Percentiles rank a stretch among this genome's conserved stretches.
Conservation (phyloP, 2,888 invertebrate species). For the Pocota personata region DNA sequence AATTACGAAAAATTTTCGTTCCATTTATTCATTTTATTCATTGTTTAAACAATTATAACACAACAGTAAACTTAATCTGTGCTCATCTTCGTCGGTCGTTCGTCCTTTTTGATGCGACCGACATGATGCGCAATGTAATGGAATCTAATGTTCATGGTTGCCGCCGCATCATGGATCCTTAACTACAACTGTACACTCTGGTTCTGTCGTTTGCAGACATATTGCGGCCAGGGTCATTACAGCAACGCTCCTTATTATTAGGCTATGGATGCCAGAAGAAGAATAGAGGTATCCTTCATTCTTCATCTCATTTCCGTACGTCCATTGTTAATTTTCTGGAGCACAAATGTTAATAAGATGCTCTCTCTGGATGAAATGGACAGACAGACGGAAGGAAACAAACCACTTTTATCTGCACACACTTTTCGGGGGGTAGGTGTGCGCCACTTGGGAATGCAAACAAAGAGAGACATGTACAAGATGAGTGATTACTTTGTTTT, state of each 20-base stretch:
- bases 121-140: slow-evolving; percentile 42
- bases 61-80: slow-evolving; percentile 73
- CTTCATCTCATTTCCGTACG: slow-evolving; percentile 71
- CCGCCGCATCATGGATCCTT: slow-evolving; percentile 58
- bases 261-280: slow-evolving; percentile 32
- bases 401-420: slow-evolving; percentile 69
- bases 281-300: slow-evolving; percentile 68
- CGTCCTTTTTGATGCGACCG: slow-evolving; percentile 35
- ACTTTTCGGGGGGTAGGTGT: not conserved
- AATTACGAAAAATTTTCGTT: slow-evolving; percentile 72
- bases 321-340: slow-evolving; percentile 70
- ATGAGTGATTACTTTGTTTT: slow-evolving; percentile 71
- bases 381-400: slow-evolving; percentile 54
- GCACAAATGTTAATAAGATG: slow-evolving; percentile 74
- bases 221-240: slow-evolving; percentile 72
- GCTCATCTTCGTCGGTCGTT: slow-evolving; percentile 66
- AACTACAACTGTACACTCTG: slow-evolving; percentile 38
- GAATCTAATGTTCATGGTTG: slow-evolving; percentile 53
- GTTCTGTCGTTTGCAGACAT: slow-evolving; percentile 69
- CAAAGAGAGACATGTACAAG: slow-evolving; percentile 60
- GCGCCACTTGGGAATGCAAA: slow-evolving; percentile 54
- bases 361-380: slow-evolving; percentile 33
- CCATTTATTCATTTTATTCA: slow-evolving; percentile 73
- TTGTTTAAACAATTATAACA: slow-evolving; percentile 74
- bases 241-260: slow-evolving; percentile 55